Base-by-base conservation (phyloP, 2,113 vertebrate species). In the Daboia siamensis region DNA sequence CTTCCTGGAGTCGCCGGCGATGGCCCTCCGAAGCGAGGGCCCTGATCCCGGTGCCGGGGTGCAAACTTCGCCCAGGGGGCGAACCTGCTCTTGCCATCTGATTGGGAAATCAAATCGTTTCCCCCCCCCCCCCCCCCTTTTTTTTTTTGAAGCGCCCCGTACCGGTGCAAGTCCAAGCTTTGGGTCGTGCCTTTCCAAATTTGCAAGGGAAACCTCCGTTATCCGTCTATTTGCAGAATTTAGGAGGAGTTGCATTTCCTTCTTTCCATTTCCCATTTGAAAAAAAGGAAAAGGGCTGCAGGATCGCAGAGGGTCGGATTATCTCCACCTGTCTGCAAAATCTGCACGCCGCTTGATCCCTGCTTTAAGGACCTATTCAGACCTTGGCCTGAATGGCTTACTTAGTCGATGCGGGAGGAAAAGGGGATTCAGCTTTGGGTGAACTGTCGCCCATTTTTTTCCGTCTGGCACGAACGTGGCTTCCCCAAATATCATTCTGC, bases 11-110 rank as follows among this genome's bases (percentile, higher is more conserved):
- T 94, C 95, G 92, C 59, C 86, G 89, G 94, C 93, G 92, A 56
- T 52, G 44, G 93, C 96, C 24, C 94, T 97, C 96, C 96, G 48
- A 87, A 13, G 57, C 21, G 46, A 57, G 24, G 26, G 64, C 94
- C 96, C 95, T 54, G 24, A 17, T 55, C 52, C 51, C 95, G 93
- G 61, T 9, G 13, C 9, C 57, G 91, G 85, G 24, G 4, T 15
- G 17, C 13, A 13, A 51, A 29, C 46, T 21, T 55, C 29, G n/a
- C n/a, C 13, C 3, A 61, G 86, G 48, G 91, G 57, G 24, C 15
- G 3, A 51, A 13, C 13, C 15, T 10, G 3, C 55, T 51, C 20
- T 4, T 29, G 33, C 51, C 69, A 52, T 80, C 88, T 92, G 84
- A 44, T 56, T 90, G 54, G 55, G 23, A 74, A 51, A 51, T 39